Conservation (phyloP, 2,113 vertebrate species). For the Syngnathus floridae region DNA sequence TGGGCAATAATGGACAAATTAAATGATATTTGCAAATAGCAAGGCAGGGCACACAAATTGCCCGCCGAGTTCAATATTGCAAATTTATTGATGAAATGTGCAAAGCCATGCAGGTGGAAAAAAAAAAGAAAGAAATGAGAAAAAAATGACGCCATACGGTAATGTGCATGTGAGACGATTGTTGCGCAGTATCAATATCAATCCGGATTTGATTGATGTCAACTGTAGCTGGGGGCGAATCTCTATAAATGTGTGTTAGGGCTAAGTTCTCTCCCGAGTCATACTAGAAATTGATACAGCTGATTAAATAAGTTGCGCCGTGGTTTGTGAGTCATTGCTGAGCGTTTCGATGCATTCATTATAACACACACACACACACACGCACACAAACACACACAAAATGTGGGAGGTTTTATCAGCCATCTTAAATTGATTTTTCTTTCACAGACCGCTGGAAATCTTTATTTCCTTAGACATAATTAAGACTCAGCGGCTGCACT, state of each 20-base stretch:
- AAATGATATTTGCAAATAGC: constrained; percentile 18
- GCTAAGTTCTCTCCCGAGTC: not conserved
- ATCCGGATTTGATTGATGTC: not conserved
- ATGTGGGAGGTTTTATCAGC: constrained; percentile 1
- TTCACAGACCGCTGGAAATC: not conserved
- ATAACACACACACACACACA: not conserved
- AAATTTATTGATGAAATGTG: constrained; percentile 22
- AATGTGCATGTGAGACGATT: not conserved
- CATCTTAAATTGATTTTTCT: constrained; percentile 9
- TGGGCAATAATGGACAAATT: constrained; percentile 18
- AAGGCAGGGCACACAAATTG: constrained; percentile 10
- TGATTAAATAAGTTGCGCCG: not conserved
- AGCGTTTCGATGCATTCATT: not conserved
- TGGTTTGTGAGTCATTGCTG: constrained; percentile 2
- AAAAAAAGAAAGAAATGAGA: constrained; percentile 11
- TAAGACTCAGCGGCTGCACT: not conserved
- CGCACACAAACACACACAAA: not conserved
- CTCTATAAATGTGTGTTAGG: not conserved
- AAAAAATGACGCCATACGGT: not conserved
- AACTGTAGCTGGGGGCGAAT: not conserved
- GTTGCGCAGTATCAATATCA: not conserved
- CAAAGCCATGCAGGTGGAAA: constrained; percentile 13
- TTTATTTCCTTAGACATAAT: not conserved
- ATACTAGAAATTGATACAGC: not conserved
- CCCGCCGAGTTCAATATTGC: constrained; percentile 12